Evolutionary conservation across 2,113 vertebrate genomes (phyloP).

Genomic region (Melanerpes formicivorus): DNA sequence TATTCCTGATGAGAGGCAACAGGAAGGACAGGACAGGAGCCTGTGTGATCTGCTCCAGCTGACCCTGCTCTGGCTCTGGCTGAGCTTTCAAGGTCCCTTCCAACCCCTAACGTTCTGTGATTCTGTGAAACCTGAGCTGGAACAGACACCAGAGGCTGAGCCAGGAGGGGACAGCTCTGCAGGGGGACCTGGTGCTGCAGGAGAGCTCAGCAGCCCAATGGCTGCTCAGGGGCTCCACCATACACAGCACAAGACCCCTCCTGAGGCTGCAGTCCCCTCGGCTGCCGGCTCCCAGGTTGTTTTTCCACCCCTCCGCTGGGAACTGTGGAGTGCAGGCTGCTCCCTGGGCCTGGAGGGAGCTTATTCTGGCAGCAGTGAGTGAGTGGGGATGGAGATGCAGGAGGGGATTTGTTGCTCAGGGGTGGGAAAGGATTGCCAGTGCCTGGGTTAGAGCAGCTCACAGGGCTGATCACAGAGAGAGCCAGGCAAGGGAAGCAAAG

Average conservation of each 20-base stretch:
- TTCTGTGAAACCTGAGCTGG: background rate
- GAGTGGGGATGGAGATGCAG: background rate
- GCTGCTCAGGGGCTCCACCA: background rate
- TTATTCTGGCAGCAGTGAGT: background rate
- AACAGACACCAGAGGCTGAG: background rate
- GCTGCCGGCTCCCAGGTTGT: background rate
- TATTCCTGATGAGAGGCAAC: background rate
- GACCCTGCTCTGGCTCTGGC: no score
- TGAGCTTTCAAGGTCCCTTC: no score
- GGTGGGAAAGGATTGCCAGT: background rate
- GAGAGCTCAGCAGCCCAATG: background rate
- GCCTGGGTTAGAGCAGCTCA: background rate
- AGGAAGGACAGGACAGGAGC: background rate
- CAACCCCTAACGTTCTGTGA: no score
- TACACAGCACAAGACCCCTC: background rate
- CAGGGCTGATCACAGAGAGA: no score
- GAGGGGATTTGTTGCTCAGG: background rate
- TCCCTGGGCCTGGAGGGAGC: background rate
- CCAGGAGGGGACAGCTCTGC: background rate
- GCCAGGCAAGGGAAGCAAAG: no score
- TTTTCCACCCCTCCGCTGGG: background rate
- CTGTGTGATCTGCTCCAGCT: no score
- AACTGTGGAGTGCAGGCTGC: background rate
- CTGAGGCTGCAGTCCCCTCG: accelerated
- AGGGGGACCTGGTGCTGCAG: background rate